phyloP scores from a whole-genome alignment of 1,140 invertebrate genomes.

The Lerema accius region DNA sequence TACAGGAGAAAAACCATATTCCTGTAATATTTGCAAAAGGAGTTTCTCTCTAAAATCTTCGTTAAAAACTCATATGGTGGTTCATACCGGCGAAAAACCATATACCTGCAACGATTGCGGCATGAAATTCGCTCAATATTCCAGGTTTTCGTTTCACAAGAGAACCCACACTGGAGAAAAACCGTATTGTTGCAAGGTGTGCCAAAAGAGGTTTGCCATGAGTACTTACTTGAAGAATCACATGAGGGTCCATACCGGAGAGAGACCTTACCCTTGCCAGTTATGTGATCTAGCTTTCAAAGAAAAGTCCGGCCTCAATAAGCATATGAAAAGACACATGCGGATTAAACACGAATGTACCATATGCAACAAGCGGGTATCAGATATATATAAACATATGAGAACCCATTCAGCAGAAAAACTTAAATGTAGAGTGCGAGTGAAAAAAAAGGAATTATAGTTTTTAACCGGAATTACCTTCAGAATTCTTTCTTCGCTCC shows the following conservation, averaged over 20 bases:
- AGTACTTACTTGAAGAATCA: constrained; percentile 76
- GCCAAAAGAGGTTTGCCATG: constrained; percentile 73
- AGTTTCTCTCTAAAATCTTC: constrained; percentile 78
- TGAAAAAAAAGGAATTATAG: constrained; percentile 19
- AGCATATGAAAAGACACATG: constrained; percentile 62
- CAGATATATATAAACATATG: constrained; percentile 86
- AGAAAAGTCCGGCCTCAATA: constrained; percentile 72
- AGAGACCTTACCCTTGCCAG: constrained; percentile 70
- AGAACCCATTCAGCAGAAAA: constrained; percentile 87
- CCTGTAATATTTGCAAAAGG: constrained; percentile 78
- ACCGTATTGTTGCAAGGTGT: constrained; percentile 88
- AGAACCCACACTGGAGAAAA: constrained; percentile 91
- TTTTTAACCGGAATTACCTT: no score
- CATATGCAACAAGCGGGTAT: constrained; percentile 73
- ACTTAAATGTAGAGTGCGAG: constrained; percentile 45
- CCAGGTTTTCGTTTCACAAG: constrained; percentile 92
- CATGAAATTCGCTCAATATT: constrained; percentile 88
- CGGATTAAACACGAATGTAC: constrained; percentile 69
- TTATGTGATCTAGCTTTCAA: constrained; percentile 72
- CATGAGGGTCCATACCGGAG: constrained; percentile 75
- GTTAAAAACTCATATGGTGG: constrained; percentile 85
- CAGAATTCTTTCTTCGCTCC: no score
- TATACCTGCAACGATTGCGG: constrained; percentile 91
- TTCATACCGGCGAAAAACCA: constrained; percentile 84
- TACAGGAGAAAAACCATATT: constrained; percentile 84